Evolutionary conservation across 2,888 invertebrate species (phyloP).

Genomic region (Eutolmus rufibarbis): DNA sequence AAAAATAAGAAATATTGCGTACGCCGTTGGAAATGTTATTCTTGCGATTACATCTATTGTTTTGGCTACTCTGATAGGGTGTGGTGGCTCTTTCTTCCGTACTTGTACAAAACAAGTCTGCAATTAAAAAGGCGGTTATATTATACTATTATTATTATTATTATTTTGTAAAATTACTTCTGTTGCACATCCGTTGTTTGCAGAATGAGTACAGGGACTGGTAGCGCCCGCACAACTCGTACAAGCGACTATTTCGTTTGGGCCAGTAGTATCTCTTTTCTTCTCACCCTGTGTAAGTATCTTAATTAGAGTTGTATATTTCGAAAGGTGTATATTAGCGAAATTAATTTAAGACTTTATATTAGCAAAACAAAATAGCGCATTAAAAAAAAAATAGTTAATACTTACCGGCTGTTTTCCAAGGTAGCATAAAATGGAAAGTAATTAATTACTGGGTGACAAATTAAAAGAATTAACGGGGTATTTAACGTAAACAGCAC

Average conservation of each 20-base stretch:
- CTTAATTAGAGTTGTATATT: not conserved
- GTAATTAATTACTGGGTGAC: not conserved
- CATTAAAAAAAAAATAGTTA: not conserved
- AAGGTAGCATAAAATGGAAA: slow-evolving; percentile 6
- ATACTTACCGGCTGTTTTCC: slow-evolving; percentile 40
- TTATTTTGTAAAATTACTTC: slow-evolving; percentile 67
- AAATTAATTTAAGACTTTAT: not conserved
- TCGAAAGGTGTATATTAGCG: not conserved
- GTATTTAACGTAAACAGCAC: not conserved
- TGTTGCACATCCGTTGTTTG: slow-evolving; percentile 85
- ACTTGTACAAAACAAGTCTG: slow-evolving; percentile 85
- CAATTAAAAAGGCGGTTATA: slow-evolving; percentile 56
- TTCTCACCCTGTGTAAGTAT: slow-evolving; percentile 74
- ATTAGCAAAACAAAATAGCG: not conserved
- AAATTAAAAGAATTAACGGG: not conserved
- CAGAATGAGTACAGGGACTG: slow-evolving; percentile 84
- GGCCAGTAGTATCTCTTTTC: slow-evolving; percentile 79
- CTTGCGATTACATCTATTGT: slow-evolving; percentile 94
- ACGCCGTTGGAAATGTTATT: slow-evolving; percentile 92
- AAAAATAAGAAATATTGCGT: slow-evolving; percentile 91
- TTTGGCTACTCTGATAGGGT: slow-evolving; percentile 92
- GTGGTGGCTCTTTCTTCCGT: slow-evolving; percentile 89
- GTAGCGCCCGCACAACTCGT: slow-evolving; percentile 78
- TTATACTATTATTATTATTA: not conserved
- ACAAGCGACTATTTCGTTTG: slow-evolving; percentile 85